Evolutionary conservation across 2,888 invertebrate species (phyloP).

Genomic region (Tenthredo distinguenda): DNA sequence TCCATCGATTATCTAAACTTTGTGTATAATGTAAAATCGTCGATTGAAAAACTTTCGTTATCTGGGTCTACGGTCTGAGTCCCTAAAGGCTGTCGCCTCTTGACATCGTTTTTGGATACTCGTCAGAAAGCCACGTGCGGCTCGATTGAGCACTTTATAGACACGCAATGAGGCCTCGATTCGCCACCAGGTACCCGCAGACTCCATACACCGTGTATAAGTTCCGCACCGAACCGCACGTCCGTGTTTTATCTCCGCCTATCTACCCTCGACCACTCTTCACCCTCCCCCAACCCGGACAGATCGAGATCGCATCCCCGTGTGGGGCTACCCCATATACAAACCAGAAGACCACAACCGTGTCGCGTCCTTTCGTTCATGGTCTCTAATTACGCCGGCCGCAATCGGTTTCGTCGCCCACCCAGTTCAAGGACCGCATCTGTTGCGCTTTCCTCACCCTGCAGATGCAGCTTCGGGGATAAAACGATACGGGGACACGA

Average conservation of each 20-base stretch:
- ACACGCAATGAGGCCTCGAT: slow-evolving; percentile 26
- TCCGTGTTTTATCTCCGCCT: slow-evolving; percentile 74
- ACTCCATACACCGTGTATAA: slow-evolving; percentile 59
- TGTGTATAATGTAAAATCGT: neutral
- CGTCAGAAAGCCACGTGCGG: slow-evolving; percentile 73
- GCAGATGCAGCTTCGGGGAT: neutral
- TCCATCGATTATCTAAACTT: neutral
- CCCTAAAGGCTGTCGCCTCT: neutral
- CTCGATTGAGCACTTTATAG: slow-evolving; percentile 68
- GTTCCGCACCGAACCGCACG: slow-evolving; percentile 73
- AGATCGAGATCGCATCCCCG: slow-evolving; percentile 38
- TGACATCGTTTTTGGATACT: slow-evolving; percentile 58
- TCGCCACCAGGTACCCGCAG: slow-evolving; percentile 52
- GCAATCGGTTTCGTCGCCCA: slow-evolving; percentile 12
- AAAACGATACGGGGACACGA: neutral
- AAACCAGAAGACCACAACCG: slow-evolving; percentile 5
- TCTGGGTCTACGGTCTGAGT: neutral
- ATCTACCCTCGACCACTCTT: slow-evolving; percentile 64
- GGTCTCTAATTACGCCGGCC: neutral
- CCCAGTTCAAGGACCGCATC: slow-evolving; percentile 25
- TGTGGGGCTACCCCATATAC: neutral
- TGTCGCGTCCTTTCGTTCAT: slow-evolving; percentile 20
- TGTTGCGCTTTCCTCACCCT: slow-evolving; percentile 26
- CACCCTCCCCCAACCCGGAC: neutral
- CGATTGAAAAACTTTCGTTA: slow-evolving; percentile 2